Percentiles rank a stretch among this genome's conserved stretches.
phyloP scores from a whole-genome alignment of 2,113 vertebrate species.

The Lota lota region DNA sequence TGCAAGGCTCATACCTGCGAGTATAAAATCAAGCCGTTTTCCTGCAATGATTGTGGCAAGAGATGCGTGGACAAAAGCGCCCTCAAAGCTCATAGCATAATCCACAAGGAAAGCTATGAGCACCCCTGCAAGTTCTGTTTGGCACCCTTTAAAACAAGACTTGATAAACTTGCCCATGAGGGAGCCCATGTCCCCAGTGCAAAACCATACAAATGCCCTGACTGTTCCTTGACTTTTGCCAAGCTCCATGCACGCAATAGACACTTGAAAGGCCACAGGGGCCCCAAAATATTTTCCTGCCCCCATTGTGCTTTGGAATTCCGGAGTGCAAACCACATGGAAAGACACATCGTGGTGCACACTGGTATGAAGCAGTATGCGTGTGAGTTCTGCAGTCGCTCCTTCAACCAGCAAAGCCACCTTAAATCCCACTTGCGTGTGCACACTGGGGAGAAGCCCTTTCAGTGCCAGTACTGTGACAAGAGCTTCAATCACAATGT shows the following conservation, averaged over 20 bases:
- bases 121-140: conserved; percentile 53
- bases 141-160: conserved; percentile 42
- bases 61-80: conserved; percentile 26
- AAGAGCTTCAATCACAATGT: conserved; percentile 62
- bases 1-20: conserved; percentile 39
- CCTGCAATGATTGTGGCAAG: conserved; percentile 53
- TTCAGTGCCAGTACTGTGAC: conserved; percentile 50
- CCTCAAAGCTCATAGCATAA: conserved; percentile 33
- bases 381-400: conserved; percentile 48
- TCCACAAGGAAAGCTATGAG: conserved; percentile 43
- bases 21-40: conserved; percentile 45
- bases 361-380: conserved; percentile 39
- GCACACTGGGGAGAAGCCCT: conserved; percentile 59
- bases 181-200: conserved; percentile 22
- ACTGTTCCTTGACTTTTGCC: conserved; percentile 41
- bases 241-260: conserved; percentile 16
- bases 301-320: conserved; percentile 45
- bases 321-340: background rate
- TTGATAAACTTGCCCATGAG: conserved; percentile 43
- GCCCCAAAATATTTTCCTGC: conserved; percentile 31
- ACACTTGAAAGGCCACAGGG: conserved; percentile 43
- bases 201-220: conserved; percentile 48
- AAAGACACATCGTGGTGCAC: conserved; percentile 46
- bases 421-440: conserved; percentile 62
- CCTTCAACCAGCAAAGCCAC: conserved; percentile 50